These are phyloP conservation scores for Deilephila porcellus DNA, from an alignment of 2,888 invertebrate genomes.

Conservation along the genomic window DNA sequence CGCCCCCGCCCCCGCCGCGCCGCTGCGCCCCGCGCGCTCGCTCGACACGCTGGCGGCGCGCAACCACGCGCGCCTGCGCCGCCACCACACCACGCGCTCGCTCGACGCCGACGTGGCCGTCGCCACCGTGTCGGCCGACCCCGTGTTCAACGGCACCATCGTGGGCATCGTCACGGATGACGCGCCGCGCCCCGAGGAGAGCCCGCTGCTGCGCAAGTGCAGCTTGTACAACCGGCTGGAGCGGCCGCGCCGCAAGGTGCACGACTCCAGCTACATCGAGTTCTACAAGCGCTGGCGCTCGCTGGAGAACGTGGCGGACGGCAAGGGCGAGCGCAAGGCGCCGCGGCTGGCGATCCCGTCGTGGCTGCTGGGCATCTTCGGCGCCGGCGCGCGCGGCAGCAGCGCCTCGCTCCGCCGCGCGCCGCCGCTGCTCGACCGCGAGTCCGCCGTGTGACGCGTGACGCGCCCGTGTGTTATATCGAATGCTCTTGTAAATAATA, in stretches of 20 bases:
- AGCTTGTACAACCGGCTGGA: conserved; percentile 71
- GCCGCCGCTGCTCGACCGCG: conserved; percentile 77
- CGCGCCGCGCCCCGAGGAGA: conserved; percentile 66
- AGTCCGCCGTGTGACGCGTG: conserved; percentile 74
- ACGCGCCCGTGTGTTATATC: conserved; percentile 68
- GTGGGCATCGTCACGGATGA: conserved; percentile 70
- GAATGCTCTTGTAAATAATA: conserved; percentile 81
- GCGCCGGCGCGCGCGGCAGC: conserved; percentile 88
- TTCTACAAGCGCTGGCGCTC: conserved; percentile 91
- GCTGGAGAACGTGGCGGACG: conserved; percentile 87
- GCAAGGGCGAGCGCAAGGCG: conserved; percentile 81
- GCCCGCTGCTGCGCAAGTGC: conserved; percentile 78
- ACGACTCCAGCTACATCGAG: conserved; percentile 77
- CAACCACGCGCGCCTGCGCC: conserved; percentile 53
- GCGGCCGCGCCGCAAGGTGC: conserved; percentile 69
- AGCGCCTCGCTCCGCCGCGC: conserved; percentile 76
- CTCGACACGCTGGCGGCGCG: conserved; percentile 55
- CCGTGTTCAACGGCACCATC: conserved; percentile 76
- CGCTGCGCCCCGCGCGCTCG: conserved; percentile 63
- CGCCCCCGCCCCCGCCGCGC: conserved; percentile 49
- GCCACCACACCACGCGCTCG: conserved; percentile 67
- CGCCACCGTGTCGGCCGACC: conserved; percentile 69
- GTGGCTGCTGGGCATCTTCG: conserved; percentile 91
- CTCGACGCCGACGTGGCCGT: conserved; percentile 66
- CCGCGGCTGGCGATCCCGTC: conserved; percentile 88